Conservation (phyloP, 2,113 vertebrate genomes). For the Tetrax tetrax region DNA sequence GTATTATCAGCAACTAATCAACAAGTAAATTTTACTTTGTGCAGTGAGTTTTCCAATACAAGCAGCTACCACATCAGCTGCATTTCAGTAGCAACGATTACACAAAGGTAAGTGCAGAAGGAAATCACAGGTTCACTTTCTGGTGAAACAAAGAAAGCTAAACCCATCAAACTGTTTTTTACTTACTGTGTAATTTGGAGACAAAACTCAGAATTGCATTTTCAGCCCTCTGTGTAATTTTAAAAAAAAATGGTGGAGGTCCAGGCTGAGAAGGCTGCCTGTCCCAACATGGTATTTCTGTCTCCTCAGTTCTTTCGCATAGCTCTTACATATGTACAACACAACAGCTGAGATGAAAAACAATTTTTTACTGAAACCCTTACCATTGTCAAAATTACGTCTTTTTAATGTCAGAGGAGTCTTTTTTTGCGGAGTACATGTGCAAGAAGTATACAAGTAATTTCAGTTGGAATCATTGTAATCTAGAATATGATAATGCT, state of each 20-base stretch:
- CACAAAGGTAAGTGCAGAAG: neutral
- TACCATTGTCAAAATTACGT: neutral
- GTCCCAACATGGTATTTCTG: neutral
- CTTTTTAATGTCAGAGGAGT: neutral
- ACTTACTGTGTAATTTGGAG: neutral
- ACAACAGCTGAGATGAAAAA: neutral
- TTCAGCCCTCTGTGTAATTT: neutral
- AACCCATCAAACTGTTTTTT: neutral
- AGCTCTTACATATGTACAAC: neutral
- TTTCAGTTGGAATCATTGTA: neutral
- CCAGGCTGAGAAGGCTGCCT: neutral
- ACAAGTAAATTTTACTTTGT: neutral
- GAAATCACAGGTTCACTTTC: neutral
- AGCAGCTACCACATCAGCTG: neutral
- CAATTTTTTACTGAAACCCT: neutral
- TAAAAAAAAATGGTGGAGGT: neutral
- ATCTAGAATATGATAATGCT: neutral
- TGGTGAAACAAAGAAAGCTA: neutral
- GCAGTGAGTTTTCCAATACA: neutral
- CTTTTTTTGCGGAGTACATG: neutral
- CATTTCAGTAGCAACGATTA: neutral
- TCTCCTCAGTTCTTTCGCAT: neutral
- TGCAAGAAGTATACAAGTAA: neutral
- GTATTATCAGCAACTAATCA: neutral
- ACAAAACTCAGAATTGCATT: neutral